Conservation (phyloP, 2,113 vertebrate species). For the Lucifuga dentata region DNA sequence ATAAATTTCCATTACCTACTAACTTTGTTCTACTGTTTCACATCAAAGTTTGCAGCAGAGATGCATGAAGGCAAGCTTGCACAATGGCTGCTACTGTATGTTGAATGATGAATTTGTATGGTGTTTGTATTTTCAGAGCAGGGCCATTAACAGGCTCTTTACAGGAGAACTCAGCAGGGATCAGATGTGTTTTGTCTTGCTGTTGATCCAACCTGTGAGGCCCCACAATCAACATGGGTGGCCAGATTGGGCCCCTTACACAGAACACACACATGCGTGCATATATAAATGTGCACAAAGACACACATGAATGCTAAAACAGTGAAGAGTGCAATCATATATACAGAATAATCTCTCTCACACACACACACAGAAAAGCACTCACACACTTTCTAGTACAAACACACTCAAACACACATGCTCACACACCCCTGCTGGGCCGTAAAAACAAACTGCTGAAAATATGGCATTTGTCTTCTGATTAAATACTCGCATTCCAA, state of each 20-base stretch:
- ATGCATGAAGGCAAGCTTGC: slow-evolving; percentile 19
- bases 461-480: slow-evolving; percentile 79
- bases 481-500: slow-evolving; percentile 79
- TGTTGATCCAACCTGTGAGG: slow-evolving; percentile 73
- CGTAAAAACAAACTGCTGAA: slow-evolving; percentile 80
- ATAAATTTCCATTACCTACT: slow-evolving; percentile 11
- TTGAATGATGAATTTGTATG: slow-evolving; percentile 28
- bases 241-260: slow-evolving; percentile 59
- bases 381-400: not conserved
- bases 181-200: slow-evolving; percentile 69
- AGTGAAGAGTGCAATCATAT: too few species aligned
- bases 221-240: slow-evolving; percentile 74
- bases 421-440: slow-evolving; percentile 54
- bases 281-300: not conserved
- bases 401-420: slow-evolving; percentile 34
- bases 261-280: slow-evolving; percentile 12
- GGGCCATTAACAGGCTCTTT: slow-evolving; percentile 65
- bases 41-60: too few species aligned
- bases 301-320: slow-evolving; percentile 15
- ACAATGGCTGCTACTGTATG: slow-evolving; percentile 61
- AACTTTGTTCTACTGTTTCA: slow-evolving; percentile 28
- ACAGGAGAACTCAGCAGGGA: slow-evolving; percentile 69
- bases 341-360: slow-evolving; percentile 14
- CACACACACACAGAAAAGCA: slow-evolving; percentile 1
- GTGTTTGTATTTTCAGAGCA: slow-evolving; percentile 57